These are phyloP conservation scores for Drosophila ohnishii DNA, from an alignment of 1,140 invertebrate species.

Conservation along the genomic window DNA sequence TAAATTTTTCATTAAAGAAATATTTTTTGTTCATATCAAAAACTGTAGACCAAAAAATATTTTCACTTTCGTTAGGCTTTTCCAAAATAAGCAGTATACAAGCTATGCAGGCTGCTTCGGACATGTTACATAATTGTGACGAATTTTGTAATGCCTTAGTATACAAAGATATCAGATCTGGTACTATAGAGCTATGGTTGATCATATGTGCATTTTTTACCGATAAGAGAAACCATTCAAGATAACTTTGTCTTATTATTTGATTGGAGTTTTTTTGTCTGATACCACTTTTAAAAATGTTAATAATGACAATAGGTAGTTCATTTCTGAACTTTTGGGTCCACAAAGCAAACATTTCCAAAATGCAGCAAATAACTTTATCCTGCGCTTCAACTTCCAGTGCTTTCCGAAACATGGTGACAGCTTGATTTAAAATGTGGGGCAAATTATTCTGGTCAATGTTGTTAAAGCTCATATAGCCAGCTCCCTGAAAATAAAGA, in stretches of 20 bases:
- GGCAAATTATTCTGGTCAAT: slow-evolving; percentile 86
- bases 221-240: slow-evolving; percentile 87
- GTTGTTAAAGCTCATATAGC: slow-evolving; percentile 90
- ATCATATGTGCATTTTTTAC: slow-evolving; percentile 83
- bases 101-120: slow-evolving; percentile 91
- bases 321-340: slow-evolving; percentile 87
- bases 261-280: slow-evolving; percentile 91
- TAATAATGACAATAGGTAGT: slow-evolving; percentile 88
- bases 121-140: slow-evolving; percentile 86
- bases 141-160: slow-evolving; percentile 88
- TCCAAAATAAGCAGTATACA: slow-evolving; percentile 88
- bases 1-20: slow-evolving; percentile 92
- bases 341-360: slow-evolving; percentile 93
- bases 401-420: slow-evolving; percentile 89
- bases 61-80: slow-evolving; percentile 71
- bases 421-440: slow-evolving; percentile 86
- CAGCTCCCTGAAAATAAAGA: slow-evolving; percentile 86
- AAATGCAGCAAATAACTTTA: slow-evolving; percentile 91
- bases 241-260: slow-evolving; percentile 90
- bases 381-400: slow-evolving; percentile 96
- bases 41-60: slow-evolving; percentile 88
- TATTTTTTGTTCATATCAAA: slow-evolving; percentile 90
- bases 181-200: slow-evolving; percentile 44
- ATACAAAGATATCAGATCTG: slow-evolving; percentile 87
- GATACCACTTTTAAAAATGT: slow-evolving; percentile 92